phyloP scores from a whole-genome alignment of 1,140 invertebrate genomes.

The Tachypleus tridentatus region DNA sequence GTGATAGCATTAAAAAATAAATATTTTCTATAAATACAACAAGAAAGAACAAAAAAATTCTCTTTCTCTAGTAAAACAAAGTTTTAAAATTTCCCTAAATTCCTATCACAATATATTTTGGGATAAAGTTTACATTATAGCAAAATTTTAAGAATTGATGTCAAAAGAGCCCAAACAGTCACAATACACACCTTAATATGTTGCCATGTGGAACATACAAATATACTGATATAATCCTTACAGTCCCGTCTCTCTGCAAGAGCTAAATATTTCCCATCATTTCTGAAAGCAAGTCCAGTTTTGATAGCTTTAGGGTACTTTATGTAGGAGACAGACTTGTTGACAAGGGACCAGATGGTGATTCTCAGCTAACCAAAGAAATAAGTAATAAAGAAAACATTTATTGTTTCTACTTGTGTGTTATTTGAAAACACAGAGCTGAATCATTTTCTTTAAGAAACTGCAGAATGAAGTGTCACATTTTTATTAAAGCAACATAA shows the following conservation, averaged over 20 bases:
- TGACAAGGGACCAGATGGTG: constrained; percentile 40
- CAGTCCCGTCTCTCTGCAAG: constrained; percentile 39
- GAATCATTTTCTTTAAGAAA: background rate
- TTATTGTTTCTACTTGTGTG: too few relatives aligned
- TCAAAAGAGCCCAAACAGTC: too few relatives aligned
- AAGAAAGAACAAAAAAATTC: too few relatives aligned
- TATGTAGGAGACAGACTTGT: constrained; percentile 39
- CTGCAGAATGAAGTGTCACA: constrained; percentile 8
- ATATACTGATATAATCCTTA: constrained; percentile 39
- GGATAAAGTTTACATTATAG: too few relatives aligned
- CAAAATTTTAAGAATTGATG: too few relatives aligned
- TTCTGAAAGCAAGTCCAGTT: constrained; percentile 32
- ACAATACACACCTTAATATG: constrained; percentile 32
- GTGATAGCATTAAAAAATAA: too few relatives aligned
- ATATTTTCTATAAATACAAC: too few relatives aligned
- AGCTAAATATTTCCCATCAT: constrained; percentile 36
- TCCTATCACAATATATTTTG: too few relatives aligned
- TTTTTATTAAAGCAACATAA: constrained; percentile 8
- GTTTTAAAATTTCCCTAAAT: too few relatives aligned
- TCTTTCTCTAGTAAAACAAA: too few relatives aligned
- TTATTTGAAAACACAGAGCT: too few relatives aligned
- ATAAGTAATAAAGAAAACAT: too few relatives aligned
- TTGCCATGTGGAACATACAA: constrained; percentile 36
- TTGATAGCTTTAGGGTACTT: constrained; percentile 35
- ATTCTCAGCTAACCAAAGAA: constrained; percentile 31